A percentile compares a stretch with the other conserved stretches of the same genome.
These are phyloP conservation scores for Eupithecia subumbrata DNA, from an alignment of 2,888 invertebrate genomes.

Conservation along the genomic window DNA sequence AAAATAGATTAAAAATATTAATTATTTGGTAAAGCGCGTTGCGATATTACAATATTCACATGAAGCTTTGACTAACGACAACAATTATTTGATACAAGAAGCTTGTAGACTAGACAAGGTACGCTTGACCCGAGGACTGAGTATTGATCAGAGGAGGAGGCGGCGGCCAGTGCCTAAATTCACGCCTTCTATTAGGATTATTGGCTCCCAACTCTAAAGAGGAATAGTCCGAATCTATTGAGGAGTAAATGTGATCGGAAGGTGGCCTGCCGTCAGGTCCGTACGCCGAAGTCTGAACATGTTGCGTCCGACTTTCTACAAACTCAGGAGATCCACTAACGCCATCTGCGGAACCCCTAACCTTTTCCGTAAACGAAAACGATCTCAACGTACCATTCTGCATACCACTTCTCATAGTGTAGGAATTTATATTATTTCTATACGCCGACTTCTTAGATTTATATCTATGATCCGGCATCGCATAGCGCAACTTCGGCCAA, in stretches of 20 bases:
- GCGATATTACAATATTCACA: conserved; percentile 77
- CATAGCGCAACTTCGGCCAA: conserved; percentile 95
- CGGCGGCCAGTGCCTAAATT: conserved; percentile 78
- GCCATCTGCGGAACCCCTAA: conserved; percentile 67
- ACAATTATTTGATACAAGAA: conserved; percentile 55
- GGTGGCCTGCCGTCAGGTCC: conserved; percentile 87
- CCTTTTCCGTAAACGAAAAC: conserved; percentile 84
- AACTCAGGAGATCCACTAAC: conserved; percentile 87
- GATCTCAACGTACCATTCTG: conserved; percentile 85
- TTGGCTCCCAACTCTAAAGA: conserved; percentile 88
- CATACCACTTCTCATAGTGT: conserved; percentile 87
- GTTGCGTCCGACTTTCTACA: conserved; percentile 67
- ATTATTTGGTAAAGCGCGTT: conserved; percentile 82
- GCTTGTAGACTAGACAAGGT: conserved; percentile 78
- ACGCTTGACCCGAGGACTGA: conserved; percentile 78
- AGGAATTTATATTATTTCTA: conserved; percentile 92
- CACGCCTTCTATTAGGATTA: conserved; percentile 74
- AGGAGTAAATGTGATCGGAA: conserved; percentile 95
- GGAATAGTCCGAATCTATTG: conserved; percentile 95
- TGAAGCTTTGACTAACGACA: conserved; percentile 76
- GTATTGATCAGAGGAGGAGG: conserved; percentile 76
- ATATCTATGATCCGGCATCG: conserved; percentile 90
- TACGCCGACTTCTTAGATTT: conserved; percentile 84
- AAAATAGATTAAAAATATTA: conserved; percentile 79
- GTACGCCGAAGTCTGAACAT: conserved; percentile 72